Evolutionary conservation across 2,113 vertebrate species (phyloP).

Genomic region (Rana temporaria): DNA sequence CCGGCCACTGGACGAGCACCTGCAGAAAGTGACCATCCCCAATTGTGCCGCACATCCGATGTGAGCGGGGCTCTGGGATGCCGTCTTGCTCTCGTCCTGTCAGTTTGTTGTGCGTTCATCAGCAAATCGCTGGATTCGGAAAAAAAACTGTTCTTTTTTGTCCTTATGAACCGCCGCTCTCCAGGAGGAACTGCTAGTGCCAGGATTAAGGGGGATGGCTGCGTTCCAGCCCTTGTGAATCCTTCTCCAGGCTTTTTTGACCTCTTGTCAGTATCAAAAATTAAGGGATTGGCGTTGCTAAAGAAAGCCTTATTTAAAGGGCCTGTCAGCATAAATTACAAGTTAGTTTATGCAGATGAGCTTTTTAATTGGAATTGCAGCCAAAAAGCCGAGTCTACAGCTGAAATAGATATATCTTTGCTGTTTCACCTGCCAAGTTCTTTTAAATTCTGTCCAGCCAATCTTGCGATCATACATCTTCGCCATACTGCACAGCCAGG

Average conservation of each 20-base stretch:
- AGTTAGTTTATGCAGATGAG: too few species aligned
- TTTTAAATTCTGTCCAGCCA: too few species aligned
- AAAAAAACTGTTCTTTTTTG: conserved; percentile 74
- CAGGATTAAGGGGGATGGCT: conserved; percentile 70
- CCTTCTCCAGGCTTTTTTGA: conserved; percentile 66
- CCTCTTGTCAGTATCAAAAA: conserved; percentile 61
- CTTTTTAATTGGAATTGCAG: too few species aligned
- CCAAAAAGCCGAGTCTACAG: too few species aligned
- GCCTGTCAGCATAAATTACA: too few species aligned
- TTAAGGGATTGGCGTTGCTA: conserved; percentile 61
- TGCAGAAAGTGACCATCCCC: conserved; percentile 80
- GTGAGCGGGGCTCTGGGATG: conserved; percentile 62
- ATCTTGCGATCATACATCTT: too few species aligned
- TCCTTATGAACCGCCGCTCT: conserved; percentile 67
- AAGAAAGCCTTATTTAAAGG: conserved; percentile 65
- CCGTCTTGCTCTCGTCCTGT: conserved; percentile 63
- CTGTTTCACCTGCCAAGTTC: too few species aligned
- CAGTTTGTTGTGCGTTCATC: conserved; percentile 75
- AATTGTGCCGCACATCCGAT: conserved; percentile 64
- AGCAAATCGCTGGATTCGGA: conserved; percentile 69
- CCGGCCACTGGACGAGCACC: conserved; percentile 79
- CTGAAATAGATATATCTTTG: too few species aligned
- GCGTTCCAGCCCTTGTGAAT: conserved; percentile 73
- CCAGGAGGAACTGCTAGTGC: conserved; percentile 67
- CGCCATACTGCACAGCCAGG: too few species aligned